Evolutionary conservation across 2,797 vertebrate genomes (phyloP).

Genomic region (Chaenodraco wilsoni): DNA sequence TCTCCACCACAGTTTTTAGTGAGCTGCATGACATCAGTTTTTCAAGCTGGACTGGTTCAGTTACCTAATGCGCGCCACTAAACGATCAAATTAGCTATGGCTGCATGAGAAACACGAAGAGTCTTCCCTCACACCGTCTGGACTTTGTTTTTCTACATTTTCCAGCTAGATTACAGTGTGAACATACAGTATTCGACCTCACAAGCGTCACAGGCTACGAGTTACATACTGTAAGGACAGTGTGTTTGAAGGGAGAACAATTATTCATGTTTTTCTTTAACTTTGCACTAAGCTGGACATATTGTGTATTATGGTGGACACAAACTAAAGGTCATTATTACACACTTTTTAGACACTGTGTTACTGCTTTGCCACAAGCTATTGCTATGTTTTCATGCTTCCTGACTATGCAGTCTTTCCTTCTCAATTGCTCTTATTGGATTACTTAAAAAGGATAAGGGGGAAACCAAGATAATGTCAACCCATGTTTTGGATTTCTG

Average conservation of each 20-base stretch:
- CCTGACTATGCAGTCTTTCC: not conserved
- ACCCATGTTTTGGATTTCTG: not conserved
- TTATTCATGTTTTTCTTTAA: not conserved
- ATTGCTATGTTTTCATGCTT: not conserved
- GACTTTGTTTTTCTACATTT: constrained; percentile 14
- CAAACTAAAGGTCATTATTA: not conserved
- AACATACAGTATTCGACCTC: not conserved
- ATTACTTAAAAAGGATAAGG: not conserved
- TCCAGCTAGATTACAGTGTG: not conserved
- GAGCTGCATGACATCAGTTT: constrained; percentile 67
- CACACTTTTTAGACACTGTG: not conserved
- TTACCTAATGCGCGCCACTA: constrained; percentile 52
- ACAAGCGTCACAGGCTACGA: not conserved
- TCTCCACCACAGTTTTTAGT: constrained; percentile 38
- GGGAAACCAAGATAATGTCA: not conserved
- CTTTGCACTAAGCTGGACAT: not conserved
- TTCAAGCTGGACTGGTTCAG: constrained; percentile 57
- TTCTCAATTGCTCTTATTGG: not conserved
- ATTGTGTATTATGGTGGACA: not conserved
- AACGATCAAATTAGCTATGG: constrained; percentile 49
- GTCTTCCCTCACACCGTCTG: constrained; percentile 22
- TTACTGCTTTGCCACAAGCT: not conserved
- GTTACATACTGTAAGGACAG: constrained; percentile 32
- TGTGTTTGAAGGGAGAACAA: not conserved
- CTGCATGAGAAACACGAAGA: constrained; percentile 52